Evolutionary conservation across 2,113 vertebrate species (phyloP).

Genomic region (Numida meleagris): DNA sequence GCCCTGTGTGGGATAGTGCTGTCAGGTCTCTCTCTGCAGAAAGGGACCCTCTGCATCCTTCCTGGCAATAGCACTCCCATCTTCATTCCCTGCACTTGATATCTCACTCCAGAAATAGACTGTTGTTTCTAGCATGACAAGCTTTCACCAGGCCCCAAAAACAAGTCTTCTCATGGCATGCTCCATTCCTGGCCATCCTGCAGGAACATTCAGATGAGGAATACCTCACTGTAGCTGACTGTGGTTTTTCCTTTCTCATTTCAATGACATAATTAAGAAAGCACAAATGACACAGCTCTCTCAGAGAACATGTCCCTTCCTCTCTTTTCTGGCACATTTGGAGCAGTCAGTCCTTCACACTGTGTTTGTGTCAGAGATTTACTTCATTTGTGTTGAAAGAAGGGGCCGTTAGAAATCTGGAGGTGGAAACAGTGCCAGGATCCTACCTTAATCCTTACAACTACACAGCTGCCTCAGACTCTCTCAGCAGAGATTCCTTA

Average conservation of each 20-base stretch:
- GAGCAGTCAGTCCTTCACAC: not conserved
- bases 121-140: not conserved
- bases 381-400: slow-evolving; percentile 64
- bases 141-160: slow-evolving; percentile 5
- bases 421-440: slow-evolving; percentile 13
- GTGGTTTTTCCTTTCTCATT: slow-evolving; percentile 45
- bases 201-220: not conserved
- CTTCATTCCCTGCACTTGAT: not conserved
- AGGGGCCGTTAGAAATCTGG: slow-evolving; percentile 40
- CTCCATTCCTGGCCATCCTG: not conserved
- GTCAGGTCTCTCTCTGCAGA: not conserved
- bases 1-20: not conserved
- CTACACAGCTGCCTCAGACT: slow-evolving; percentile 36
- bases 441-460: slow-evolving; percentile 62
- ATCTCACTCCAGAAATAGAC: not conserved
- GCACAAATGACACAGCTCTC: not conserved
- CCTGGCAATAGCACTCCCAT: not conserved
- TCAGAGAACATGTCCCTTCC: not conserved
- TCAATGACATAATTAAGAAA: slow-evolving; percentile 14
- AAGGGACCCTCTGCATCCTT: not conserved
- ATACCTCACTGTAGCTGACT: not conserved
- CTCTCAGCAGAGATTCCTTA: not conserved
- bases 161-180: not conserved
- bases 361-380: slow-evolving; percentile 14
- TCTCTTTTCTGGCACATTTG: slow-evolving; percentile 23